Evolutionary conservation across 2,797 vertebrate genomes (phyloP).

Genomic region (Enteromius unitaeniatus): DNA sequence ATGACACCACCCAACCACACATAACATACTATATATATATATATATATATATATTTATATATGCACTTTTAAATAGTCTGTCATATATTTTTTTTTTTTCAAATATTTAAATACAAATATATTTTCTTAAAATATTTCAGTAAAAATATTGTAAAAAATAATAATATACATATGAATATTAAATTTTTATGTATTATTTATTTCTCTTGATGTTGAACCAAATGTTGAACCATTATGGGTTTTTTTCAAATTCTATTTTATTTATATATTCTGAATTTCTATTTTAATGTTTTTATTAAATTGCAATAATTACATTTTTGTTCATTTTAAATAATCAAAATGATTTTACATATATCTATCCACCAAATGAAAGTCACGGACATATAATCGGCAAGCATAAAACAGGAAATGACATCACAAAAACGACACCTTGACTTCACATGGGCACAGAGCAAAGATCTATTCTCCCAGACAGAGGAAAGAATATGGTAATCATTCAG

Average conservation of each 20-base stretch:
- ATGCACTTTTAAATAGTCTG: too few species aligned
- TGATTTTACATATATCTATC: background rate
- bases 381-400: background rate
- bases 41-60: too few species aligned
- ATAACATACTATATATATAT: background rate
- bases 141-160: too few species aligned
- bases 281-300: background rate
- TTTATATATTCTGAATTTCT: background rate
- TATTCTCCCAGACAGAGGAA: constrained; percentile 2
- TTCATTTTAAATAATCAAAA: background rate
- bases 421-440: background rate
- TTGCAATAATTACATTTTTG: background rate
- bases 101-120: too few species aligned
- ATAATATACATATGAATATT: too few species aligned
- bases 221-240: background rate
- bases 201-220: background rate
- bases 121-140: too few species aligned
- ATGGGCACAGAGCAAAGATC: background rate
- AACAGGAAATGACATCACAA: background rate
- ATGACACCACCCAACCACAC: too few species aligned
- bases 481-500: background rate
- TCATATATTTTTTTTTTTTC: too few species aligned
- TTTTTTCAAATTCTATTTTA: background rate
- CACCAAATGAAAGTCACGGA: background rate
- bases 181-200: too few species aligned